These are phyloP conservation scores for Ophion obscuratus DNA, from an alignment of 2,888 invertebrate genomes.

Conservation along the genomic window DNA sequence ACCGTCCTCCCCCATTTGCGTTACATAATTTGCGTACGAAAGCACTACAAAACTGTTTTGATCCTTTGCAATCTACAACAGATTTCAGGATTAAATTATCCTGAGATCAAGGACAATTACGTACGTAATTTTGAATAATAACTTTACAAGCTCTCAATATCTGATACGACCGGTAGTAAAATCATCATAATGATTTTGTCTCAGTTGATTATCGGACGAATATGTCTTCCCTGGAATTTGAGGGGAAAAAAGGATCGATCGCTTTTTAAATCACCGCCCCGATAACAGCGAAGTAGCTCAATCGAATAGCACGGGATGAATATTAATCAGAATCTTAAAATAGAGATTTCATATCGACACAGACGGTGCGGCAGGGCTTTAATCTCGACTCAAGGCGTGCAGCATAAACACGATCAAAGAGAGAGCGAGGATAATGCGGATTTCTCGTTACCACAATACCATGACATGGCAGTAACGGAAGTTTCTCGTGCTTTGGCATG, in stretches of 20 bases:
- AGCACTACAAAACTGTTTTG: too few relatives aligned
- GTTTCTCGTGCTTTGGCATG: conserved; percentile 44
- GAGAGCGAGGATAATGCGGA: conserved; percentile 27
- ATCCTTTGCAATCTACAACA: too few relatives aligned
- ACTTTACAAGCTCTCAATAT: too few relatives aligned
- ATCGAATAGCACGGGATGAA: background rate
- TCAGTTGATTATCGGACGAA: background rate
- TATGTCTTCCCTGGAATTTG: background rate
- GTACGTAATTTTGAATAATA: too few relatives aligned
- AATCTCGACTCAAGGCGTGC: conserved; percentile 1
- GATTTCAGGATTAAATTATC: too few relatives aligned
- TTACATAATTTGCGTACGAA: too few relatives aligned
- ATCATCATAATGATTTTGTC: too few relatives aligned
- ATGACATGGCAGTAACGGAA: conserved; percentile 17
- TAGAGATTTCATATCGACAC: background rate
- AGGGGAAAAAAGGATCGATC: background rate
- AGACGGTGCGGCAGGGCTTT: background rate
- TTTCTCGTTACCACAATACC: conserved; percentile 34
- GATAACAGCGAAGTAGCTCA: background rate
- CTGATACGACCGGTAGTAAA: too few relatives aligned
- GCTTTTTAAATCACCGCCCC: background rate
- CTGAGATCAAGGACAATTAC: too few relatives aligned
- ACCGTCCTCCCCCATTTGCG: too few relatives aligned
- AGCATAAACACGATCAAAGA: conserved; percentile 11
- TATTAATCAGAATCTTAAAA: background rate